Percentiles rank a stretch among this genome's conserved stretches.
These are phyloP conservation scores for Andrena minutula DNA, from an alignment of 2,888 invertebrate species.

Conservation along the genomic window DNA sequence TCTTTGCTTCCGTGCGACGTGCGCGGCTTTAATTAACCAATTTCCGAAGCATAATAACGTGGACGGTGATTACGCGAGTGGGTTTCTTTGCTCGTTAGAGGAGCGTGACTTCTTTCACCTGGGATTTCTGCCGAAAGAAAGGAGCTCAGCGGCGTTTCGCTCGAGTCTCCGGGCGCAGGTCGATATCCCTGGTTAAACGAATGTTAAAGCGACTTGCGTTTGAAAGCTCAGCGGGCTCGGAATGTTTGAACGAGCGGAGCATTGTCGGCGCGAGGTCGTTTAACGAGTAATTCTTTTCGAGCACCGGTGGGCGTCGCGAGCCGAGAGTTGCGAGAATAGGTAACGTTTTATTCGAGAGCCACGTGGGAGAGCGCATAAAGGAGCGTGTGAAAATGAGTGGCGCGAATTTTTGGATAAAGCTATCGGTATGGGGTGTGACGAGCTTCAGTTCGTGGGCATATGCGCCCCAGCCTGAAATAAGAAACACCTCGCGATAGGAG, in stretches of 20 bases:
- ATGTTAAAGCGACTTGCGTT: background rate
- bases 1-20: conserved; percentile 20
- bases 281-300: conserved; percentile 19
- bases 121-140: background rate
- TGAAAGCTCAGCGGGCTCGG: background rate
- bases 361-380: background rate
- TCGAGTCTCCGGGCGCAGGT: too few species aligned
- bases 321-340: conserved; percentile 12
- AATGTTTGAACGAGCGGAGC: conserved; percentile 12
- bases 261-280: background rate
- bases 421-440: too few species aligned
- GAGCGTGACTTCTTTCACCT: background rate
- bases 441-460: too few species aligned
- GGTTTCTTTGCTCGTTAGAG: conserved; percentile 2
- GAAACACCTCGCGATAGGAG: too few species aligned
- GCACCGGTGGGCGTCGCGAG: conserved; percentile 11
- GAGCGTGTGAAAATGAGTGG: conserved; percentile 34
- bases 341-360: conserved; percentile 21
- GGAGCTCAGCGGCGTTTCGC: background rate
- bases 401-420: background rate
- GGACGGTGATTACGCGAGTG: conserved; percentile 15
- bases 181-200: background rate
- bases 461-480: too few species aligned
- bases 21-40: conserved; percentile 52
- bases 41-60: conserved; percentile 20